phyloP scores from a whole-genome alignment of 2,113 vertebrate genomes.

The Aegithalos caudatus region DNA sequence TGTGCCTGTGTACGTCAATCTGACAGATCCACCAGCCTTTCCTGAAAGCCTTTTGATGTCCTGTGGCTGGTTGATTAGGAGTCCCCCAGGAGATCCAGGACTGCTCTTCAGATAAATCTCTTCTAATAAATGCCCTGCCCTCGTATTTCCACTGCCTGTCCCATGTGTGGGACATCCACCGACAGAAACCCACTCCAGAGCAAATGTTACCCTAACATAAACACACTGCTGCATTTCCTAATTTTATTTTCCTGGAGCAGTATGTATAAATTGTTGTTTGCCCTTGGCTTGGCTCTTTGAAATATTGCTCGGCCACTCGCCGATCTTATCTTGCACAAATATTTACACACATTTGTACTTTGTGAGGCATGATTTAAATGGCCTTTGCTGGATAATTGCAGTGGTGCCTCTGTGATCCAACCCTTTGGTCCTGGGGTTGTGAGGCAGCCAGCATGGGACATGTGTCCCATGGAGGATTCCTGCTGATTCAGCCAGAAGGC shows the following conservation, averaged over 20 bases:
- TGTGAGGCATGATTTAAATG: constrained; percentile 21
- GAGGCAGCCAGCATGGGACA: neutral
- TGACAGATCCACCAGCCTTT: neutral
- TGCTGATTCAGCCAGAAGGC: neutral
- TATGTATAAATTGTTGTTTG: constrained; percentile 45
- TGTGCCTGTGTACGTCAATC: neutral
- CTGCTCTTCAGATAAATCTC: neutral
- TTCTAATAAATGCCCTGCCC: neutral
- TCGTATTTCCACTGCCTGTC: neutral
- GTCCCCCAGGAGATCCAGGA: neutral
- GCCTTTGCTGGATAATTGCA: neutral
- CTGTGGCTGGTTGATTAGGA: neutral
- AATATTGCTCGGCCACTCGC: constrained; percentile 46
- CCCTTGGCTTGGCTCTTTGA: constrained; percentile 56
- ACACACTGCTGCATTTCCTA: neutral
- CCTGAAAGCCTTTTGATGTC: neutral
- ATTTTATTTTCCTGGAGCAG: constrained; percentile 48
- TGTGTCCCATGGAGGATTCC: neutral
- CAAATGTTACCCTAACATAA: constrained; percentile 34
- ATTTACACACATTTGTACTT: constrained; percentile 38
- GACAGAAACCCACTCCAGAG: neutral
- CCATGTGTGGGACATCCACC: neutral
- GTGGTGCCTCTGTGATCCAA: neutral
- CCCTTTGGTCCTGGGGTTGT: neutral
- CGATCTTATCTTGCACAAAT: constrained; percentile 63